Conservation (phyloP, 1,140 invertebrate species). For the Amyelois transitella region DNA sequence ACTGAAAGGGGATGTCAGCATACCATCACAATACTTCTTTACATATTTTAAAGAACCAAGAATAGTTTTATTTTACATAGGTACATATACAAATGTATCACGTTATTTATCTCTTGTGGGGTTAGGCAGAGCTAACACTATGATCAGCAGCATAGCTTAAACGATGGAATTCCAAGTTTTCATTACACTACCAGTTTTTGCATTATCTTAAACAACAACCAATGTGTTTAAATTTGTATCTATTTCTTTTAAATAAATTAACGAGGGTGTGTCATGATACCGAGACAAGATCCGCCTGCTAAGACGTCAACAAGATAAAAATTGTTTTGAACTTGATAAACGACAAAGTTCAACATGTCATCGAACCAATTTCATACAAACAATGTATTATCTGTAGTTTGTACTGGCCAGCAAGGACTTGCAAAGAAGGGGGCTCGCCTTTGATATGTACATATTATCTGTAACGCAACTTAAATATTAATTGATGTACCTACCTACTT, state of each 20-base stretch:
- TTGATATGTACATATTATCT: background rate
- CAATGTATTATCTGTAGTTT: background rate
- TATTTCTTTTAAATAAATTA: slow-evolving; percentile 9
- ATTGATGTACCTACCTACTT: background rate
- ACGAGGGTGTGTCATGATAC: background rate
- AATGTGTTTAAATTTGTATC: no score
- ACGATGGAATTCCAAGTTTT: no score
- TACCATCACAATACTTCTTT: no score
- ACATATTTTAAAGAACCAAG: no score
- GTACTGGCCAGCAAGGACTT: background rate
- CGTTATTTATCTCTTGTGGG: no score
- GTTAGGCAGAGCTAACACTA: no score
- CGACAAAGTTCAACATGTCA: background rate
- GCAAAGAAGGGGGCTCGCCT: background rate
- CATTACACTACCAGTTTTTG: no score
- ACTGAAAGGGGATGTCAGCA: no score
- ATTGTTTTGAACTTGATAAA: background rate
- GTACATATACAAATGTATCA: no score
- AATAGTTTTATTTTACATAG: no score
- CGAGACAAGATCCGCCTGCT: background rate
- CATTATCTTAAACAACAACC: no score
- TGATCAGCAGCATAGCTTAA: no score
- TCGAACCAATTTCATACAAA: background rate
- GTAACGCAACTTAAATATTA: background rate
- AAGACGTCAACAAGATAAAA: background rate